These are phyloP conservation scores for Hydraecia micacea DNA, from an alignment of 2,888 invertebrate genomes.

Conservation along the genomic window DNA sequence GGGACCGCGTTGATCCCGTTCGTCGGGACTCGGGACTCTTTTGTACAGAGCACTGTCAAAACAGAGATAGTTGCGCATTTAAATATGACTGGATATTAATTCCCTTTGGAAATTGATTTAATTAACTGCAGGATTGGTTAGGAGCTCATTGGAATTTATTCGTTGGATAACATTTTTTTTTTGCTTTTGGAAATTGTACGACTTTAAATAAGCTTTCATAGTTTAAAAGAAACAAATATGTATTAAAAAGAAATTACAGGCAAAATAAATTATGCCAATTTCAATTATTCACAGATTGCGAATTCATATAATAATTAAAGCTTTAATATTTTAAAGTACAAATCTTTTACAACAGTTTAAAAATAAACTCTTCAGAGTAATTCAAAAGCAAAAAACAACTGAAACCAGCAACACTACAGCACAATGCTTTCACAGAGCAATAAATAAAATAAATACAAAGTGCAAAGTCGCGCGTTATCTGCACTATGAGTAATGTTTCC, in stretches of 20 bases:
- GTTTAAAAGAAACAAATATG: background rate
- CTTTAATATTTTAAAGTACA: background rate
- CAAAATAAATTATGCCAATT: background rate
- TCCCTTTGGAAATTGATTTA: slow-evolving; percentile 74
- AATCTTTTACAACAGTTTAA: slow-evolving; percentile 33
- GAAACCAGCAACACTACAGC: slow-evolving; percentile 43
- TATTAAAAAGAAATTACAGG: background rate
- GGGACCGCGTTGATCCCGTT: slow-evolving; percentile 76
- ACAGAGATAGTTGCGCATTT: slow-evolving; percentile 83
- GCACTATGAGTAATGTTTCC: slow-evolving; percentile 82
- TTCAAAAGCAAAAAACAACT: slow-evolving; percentile 4
- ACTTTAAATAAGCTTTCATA: background rate
- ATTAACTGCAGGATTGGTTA: slow-evolving; percentile 63
- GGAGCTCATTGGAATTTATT: slow-evolving; percentile 41
- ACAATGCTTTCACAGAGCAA: slow-evolving; percentile 55
- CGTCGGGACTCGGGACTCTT: slow-evolving; percentile 73
- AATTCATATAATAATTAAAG: background rate
- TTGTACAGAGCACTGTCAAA: slow-evolving; percentile 84
- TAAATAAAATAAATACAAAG: slow-evolving; percentile 70
- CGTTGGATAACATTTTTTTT: background rate
- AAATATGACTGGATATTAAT: slow-evolving; percentile 74
- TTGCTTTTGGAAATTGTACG: background rate
- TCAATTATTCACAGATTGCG: background rate
- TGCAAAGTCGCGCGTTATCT: slow-evolving; percentile 76
- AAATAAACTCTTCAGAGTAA: slow-evolving; percentile 20